Percentiles rank a stretch among this genome's conserved stretches.
Conservation (phyloP, 2,888 invertebrate genomes). For the Philopedon plagiatum region DNA sequence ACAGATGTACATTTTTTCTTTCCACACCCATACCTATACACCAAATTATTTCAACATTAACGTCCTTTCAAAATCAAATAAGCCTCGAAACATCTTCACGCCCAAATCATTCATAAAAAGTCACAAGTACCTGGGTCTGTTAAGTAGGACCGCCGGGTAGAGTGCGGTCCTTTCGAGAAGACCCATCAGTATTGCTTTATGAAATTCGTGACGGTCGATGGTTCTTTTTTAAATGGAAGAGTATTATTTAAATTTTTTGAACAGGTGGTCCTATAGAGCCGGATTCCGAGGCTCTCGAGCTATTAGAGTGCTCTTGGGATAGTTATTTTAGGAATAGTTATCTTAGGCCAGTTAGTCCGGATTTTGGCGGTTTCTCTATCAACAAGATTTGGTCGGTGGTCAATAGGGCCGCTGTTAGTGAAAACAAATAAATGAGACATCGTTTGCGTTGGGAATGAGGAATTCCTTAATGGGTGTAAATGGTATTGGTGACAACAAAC, state of each 20-base stretch:
- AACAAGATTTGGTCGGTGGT: slow-evolving; percentile 17
- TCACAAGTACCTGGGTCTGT: slow-evolving; percentile 1
- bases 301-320: slow-evolving; percentile 15
- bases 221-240: not conserved
- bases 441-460: not conserved
- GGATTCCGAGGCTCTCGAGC: slow-evolving; percentile 11
- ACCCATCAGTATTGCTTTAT: not conserved
- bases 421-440: slow-evolving; percentile 5
- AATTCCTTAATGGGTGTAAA: not conserved
- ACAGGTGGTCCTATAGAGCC: slow-evolving; percentile 20
- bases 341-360: slow-evolving; percentile 57
- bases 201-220: not conserved
- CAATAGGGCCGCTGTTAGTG: slow-evolving; percentile 9
- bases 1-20: slow-evolving; percentile 9
- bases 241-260: not conserved
- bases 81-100: not conserved
- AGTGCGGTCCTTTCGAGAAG: not conserved
- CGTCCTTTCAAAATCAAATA: slow-evolving; percentile 8
- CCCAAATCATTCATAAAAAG: slow-evolving; percentile 5
- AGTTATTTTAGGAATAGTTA: slow-evolving; percentile 58
- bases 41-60: slow-evolving; percentile 6
- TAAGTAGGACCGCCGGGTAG: not conserved
- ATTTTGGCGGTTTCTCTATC: slow-evolving; percentile 52
- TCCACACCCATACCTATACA: slow-evolving; percentile 7
- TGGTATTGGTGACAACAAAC: not conserved